A percentile compares a stretch with the other conserved stretches of the same genome.
These are phyloP conservation scores for Epinephelus moara DNA, from an alignment of 2,113 vertebrate species.

Conservation along the genomic window DNA sequence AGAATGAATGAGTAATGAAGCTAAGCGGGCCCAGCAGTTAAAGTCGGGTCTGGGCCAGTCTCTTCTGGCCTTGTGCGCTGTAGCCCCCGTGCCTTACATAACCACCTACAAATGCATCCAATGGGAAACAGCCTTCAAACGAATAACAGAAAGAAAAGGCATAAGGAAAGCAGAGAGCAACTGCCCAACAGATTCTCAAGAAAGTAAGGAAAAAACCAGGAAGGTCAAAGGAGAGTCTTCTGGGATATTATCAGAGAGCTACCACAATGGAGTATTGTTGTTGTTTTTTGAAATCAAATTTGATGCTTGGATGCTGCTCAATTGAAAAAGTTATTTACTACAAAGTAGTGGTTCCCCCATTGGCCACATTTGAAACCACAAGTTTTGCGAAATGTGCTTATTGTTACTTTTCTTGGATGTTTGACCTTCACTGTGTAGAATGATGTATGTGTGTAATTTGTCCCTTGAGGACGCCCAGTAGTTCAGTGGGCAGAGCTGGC, in stretches of 20 bases:
- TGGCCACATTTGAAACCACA: neutral
- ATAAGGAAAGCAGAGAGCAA: neutral
- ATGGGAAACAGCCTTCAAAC: neutral
- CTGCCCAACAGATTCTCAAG: neutral
- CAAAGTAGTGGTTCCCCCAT: neutral
- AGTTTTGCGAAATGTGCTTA: neutral
- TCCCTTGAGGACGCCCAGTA: too few species aligned
- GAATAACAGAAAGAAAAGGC: neutral
- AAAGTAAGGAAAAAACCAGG: neutral
- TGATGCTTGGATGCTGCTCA: neutral
- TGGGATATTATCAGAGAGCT: too few species aligned
- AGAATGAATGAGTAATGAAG: slow-evolving; percentile 34
- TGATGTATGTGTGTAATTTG: neutral
- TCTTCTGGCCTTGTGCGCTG: slow-evolving; percentile 15
- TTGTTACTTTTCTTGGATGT: neutral
- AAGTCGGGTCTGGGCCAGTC: slow-evolving; percentile 12
- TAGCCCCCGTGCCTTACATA: slow-evolving; percentile 27
- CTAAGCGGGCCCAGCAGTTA: slow-evolving; percentile 8
- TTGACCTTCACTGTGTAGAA: neutral
- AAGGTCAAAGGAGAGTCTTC: neutral
- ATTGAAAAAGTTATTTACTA: neutral
- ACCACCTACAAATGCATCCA: slow-evolving; percentile 17
- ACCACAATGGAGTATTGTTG: neutral
- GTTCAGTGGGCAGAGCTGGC: too few species aligned
- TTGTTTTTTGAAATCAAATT: neutral